Percentiles rank a stretch among this genome's conserved stretches.
phyloP scores from a whole-genome alignment of 2,888 invertebrate genomes.

The Andrena dorsata region DNA sequence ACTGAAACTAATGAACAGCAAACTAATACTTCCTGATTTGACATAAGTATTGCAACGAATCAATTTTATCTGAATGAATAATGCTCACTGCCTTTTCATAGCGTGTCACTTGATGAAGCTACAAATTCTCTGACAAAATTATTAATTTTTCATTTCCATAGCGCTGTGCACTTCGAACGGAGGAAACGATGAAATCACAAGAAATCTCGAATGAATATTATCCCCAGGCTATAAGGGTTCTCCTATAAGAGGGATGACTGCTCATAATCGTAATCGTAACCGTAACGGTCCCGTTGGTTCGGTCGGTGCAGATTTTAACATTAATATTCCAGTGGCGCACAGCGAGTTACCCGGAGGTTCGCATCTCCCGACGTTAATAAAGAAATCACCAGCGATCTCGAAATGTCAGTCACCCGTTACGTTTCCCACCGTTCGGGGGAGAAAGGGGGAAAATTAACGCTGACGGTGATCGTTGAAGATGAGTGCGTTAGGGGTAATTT shows the following conservation, averaged over 20 bases:
- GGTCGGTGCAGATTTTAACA: constrained; percentile 57
- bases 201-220: constrained; percentile 56
- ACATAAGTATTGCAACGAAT: too few species aligned
- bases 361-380: constrained; percentile 62
- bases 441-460: constrained; percentile 9
- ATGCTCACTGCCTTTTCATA: not conserved
- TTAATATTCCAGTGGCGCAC: constrained; percentile 68
- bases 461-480: constrained; percentile 30
- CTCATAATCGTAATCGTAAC: constrained; percentile 70
- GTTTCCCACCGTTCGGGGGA: constrained; percentile 44
- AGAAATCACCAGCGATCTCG: constrained; percentile 65
- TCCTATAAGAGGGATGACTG: constrained; percentile 61
- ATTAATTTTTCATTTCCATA: not conserved
- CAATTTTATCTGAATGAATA: not conserved
- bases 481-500: constrained; percentile 36
- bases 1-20: too few species aligned
- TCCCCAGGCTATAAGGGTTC: constrained; percentile 43
- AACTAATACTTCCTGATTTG: too few species aligned
- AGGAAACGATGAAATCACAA: not conserved
- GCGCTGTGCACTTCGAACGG: not conserved
- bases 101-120: not conserved
- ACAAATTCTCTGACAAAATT: not conserved
- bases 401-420: constrained; percentile 56
- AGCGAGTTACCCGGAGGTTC: constrained; percentile 44
- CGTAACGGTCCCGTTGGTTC: constrained; percentile 61